A percentile compares a stretch with the other conserved stretches of the same genome.
These are phyloP conservation scores for Catharus bicknelli DNA, from an alignment of 2,113 vertebrate species.

Conservation along the genomic window DNA sequence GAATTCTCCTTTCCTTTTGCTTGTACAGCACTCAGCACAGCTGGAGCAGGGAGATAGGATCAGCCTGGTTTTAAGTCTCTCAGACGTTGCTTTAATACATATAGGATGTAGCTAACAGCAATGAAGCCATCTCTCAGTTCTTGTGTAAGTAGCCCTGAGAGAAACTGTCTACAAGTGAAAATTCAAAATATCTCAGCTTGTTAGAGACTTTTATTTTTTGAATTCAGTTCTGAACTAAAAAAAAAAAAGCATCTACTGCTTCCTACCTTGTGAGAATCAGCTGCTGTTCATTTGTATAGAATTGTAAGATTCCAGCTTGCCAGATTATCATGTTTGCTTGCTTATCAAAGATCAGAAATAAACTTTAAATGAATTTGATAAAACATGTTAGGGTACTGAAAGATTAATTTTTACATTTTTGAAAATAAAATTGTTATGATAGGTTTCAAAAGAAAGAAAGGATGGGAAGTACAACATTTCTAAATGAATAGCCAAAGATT, in stretches of 20 bases:
- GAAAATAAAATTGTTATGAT: neutral
- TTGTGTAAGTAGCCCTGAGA: conserved; percentile 6
- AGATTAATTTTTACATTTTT: neutral
- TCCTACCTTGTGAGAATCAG: conserved; percentile 6
- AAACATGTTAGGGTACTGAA: neutral
- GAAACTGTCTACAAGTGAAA: neutral
- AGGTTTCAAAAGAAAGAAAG: neutral
- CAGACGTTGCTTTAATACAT: neutral
- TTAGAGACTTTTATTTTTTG: neutral
- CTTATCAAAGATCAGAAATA: neutral
- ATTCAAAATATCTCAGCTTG: neutral
- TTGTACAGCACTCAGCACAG: conserved; percentile 13
- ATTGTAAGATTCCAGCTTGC: neutral
- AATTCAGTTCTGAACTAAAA: conserved; percentile 2
- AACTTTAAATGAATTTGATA: neutral
- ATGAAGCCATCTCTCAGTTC: neutral
- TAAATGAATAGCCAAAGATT: neutral
- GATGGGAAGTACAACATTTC: neutral
- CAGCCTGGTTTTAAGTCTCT: conserved; percentile 9
- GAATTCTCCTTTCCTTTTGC: conserved; percentile 27
- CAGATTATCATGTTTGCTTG: neutral
- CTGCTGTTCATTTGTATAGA: neutral
- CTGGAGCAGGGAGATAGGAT: neutral
- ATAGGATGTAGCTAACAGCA: neutral
- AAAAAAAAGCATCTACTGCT: neutral